These are phyloP conservation scores for Panzeria rudis DNA, from an alignment of 2,888 invertebrate genomes.

Conservation along the genomic window DNA sequence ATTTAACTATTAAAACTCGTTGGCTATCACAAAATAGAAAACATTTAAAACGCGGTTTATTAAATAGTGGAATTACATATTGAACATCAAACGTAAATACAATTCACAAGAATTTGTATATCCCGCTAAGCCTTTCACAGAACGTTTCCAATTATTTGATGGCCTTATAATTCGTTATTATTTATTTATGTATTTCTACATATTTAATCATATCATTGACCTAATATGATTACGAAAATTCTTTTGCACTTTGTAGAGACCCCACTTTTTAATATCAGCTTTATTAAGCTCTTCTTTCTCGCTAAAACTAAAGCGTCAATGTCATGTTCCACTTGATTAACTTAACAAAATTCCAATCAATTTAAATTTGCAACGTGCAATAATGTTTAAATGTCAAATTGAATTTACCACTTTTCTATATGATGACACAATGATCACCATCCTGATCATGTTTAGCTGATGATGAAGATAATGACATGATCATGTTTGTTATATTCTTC, in stretches of 20 bases:
- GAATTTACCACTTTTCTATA: constrained; percentile 67
- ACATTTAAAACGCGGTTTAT: background rate
- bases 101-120: no score
- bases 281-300: background rate
- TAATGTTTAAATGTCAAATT: constrained; percentile 74
- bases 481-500: constrained; percentile 39
- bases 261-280: background rate
- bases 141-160: no score
- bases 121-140: no score
- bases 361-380: constrained; percentile 76
- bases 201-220: constrained; percentile 21
- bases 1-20: no score
- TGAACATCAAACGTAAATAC: background rate
- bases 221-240: background rate
- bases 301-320: constrained; percentile 57
- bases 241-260: background rate
- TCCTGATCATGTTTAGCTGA: constrained; percentile 37
- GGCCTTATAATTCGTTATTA: background rate
- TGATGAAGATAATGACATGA: constrained; percentile 61
- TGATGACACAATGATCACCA: constrained; percentile 55
- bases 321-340: constrained; percentile 75
- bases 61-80: background rate
- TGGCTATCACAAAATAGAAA: no score
- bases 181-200: background rate
- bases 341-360: constrained; percentile 76